Base-by-base conservation (phyloP, 2,797 vertebrate species). In the Myioborus miniatus region DNA sequence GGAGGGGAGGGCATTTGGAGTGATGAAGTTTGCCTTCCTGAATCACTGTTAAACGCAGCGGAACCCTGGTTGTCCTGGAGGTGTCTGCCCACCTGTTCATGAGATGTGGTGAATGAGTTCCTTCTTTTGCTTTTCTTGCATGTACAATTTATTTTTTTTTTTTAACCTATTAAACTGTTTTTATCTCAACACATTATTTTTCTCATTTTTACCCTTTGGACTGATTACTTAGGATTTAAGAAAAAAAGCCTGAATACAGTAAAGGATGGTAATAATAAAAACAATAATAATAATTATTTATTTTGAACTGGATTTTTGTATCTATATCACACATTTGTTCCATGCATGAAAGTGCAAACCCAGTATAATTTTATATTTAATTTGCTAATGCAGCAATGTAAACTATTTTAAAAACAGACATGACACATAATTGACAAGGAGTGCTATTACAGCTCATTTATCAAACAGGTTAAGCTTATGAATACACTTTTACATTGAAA, bases 251-350 rank as follows among this genome's bases (percentile, higher is more conserved):
- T 41, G 89, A 43, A 1, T n/a, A 23, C 8, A 94, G 49, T n/a
- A 81, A 41, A 90, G 87, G 79, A 79, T 83, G 26, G 15, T 39
- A 5, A 16, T 82, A 89, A 89, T 72, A 30, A n/a, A 11, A 52
- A 20, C 3, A 46, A 87, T 92, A 29, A 91, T 93, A 39, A 90
- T 72, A 87, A 91, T 93, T 58, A 74, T 23, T 26, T 53, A 36
- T 89, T 96, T 95, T 89, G 7, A 96, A 95, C 46, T 84, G 83
- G 9, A 50, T 92, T 91, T 93, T 93, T 96, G 15, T 58, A 65
- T 93, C 39, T 85, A 1, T 68, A 87, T 62, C 9, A 76, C 13
- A 46, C 49, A 91, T 21, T 95, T 92, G 39, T 64, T 58, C 65
- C 43, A 84, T 89, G 44, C 52, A 13, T 62, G 74, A 80, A 93